Evolutionary conservation across 2,888 invertebrate genomes (phyloP).

Genomic region (Phytoseiulus persimilis): DNA sequence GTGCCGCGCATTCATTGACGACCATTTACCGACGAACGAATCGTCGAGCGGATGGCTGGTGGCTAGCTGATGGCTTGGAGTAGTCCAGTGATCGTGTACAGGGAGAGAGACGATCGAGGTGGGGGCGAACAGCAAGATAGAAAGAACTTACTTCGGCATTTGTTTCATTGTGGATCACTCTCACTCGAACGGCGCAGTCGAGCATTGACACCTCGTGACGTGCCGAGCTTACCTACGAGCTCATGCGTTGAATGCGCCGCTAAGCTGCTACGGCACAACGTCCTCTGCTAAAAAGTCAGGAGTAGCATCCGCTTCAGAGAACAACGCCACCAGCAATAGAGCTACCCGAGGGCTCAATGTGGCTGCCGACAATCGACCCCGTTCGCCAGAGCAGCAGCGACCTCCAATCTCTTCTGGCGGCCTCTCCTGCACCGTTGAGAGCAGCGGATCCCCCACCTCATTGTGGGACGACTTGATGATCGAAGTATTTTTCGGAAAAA

Average conservation of each 20-base stretch:
- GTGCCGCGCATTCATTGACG: constrained; percentile 5
- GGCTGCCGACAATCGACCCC: no score
- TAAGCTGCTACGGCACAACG: not conserved
- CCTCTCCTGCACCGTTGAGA: no score
- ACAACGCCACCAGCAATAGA: not conserved
- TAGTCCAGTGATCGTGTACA: not conserved
- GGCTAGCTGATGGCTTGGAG: not conserved
- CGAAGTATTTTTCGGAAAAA: no score
- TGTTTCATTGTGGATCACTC: not conserved
- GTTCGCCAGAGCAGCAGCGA: no score
- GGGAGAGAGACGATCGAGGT: not conserved
- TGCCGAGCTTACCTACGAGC: not conserved
- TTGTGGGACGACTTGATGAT: no score
- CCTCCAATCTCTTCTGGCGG: no score
- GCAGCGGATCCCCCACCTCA: no score
- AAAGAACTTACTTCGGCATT: not conserved
- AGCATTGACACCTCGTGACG: not conserved
- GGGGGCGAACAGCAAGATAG: not conserved
- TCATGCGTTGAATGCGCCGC: not conserved
- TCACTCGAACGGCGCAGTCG: not conserved
- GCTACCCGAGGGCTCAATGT: not conserved
- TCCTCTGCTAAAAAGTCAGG: not conserved
- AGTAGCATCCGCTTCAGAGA: not conserved
- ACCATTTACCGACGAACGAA: not conserved
- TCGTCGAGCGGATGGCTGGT: not conserved